Evolutionary conservation across 2,888 invertebrate genomes (phyloP).

Genomic region (Torymus auratus): DNA sequence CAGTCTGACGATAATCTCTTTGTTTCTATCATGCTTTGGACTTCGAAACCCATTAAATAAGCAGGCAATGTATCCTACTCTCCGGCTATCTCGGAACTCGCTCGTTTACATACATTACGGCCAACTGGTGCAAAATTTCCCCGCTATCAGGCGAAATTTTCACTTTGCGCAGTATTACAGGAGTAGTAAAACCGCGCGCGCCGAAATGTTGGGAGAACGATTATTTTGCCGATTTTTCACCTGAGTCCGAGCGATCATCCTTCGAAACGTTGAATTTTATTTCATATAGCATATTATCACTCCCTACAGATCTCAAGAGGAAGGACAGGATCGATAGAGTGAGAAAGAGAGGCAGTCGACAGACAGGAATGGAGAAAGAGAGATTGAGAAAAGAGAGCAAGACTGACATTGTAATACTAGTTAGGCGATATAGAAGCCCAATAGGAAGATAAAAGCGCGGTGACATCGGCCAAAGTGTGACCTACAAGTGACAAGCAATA

Average conservation of each 20-base stretch:
- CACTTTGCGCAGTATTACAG: neutral
- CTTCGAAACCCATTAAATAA: constrained; percentile 41
- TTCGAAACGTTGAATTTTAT: constrained; percentile 15
- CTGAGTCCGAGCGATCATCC: constrained; percentile 19
- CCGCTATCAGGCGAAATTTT: neutral
- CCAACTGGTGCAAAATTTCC: neutral
- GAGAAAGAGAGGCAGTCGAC: constrained; percentile 47
- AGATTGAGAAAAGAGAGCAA: constrained; percentile 22
- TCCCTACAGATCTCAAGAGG: constrained; percentile 8
- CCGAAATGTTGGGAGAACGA: neutral
- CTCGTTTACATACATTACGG: constrained; percentile 25
- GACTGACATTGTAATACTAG: neutral
- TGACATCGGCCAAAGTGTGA: too few species aligned
- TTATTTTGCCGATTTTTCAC: too few species aligned
- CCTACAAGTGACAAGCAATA: too few species aligned
- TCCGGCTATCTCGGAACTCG: constrained; percentile 21
- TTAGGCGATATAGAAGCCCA: too few species aligned
- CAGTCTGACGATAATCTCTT: constrained; percentile 55
- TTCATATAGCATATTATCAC: constrained; percentile 1
- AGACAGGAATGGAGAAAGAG: constrained; percentile 30
- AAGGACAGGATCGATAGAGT: constrained; percentile 18
- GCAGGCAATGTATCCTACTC: constrained; percentile 20
- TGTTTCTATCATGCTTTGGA: constrained; percentile 48
- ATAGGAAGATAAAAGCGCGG: too few species aligned
- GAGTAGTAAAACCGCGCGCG: neutral